These are phyloP conservation scores for Sarcophaga bullata DNA, from an alignment of 1,140 invertebrate genomes.

Conservation along the genomic window DNA sequence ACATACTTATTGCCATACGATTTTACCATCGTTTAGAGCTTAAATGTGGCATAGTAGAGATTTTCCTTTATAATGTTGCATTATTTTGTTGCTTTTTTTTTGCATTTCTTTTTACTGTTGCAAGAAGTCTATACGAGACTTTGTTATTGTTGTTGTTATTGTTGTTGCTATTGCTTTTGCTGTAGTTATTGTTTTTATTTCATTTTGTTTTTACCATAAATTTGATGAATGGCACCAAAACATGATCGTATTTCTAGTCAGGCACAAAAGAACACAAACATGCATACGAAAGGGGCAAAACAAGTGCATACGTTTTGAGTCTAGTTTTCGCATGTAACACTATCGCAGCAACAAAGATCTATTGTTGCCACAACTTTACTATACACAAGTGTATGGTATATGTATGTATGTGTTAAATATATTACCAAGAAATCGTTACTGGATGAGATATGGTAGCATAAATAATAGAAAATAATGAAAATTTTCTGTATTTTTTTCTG, in stretches of 20 bases:
- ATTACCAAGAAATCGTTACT: not conserved
- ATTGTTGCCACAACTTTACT: not conserved
- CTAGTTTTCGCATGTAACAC: not conserved
- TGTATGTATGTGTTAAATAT: not conserved
- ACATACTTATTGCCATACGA: not conserved
- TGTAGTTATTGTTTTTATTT: too few relatives aligned
- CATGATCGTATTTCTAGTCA: conserved; percentile 26
- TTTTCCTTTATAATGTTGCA: conserved; percentile 10
- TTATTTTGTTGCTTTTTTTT: not conserved
- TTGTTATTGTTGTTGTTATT: not conserved
- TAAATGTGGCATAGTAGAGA: not conserved
- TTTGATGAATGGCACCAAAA: conserved; percentile 39
- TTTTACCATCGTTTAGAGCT: not conserved
- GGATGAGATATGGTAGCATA: conserved; percentile 7
- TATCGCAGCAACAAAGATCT: not conserved
- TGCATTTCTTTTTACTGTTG: not conserved
- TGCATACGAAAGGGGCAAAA: not conserved
- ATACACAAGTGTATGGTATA: not conserved
- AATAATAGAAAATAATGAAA: conserved; percentile 1
- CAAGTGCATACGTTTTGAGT: conserved; percentile 6
- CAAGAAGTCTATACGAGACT: too few relatives aligned
- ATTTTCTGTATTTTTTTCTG: not conserved
- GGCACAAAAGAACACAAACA: not conserved
- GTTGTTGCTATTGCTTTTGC: not conserved
- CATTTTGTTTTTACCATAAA: conserved; percentile 34